Conservation (phyloP, 2,888 invertebrate genomes). For the Pollenia griseotomentosa region DNA sequence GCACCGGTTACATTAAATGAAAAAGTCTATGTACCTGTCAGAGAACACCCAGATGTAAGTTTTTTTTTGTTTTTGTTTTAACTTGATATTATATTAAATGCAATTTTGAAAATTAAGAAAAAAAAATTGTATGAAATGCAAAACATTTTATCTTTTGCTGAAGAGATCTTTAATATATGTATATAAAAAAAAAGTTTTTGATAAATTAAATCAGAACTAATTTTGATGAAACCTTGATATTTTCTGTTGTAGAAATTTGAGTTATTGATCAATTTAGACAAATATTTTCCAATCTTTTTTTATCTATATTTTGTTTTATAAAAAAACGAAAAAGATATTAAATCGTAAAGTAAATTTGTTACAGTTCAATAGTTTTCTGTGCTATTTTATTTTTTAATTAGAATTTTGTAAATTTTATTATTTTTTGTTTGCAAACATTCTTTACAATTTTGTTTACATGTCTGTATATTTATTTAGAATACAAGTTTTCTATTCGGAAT, state of each 20-base stretch:
- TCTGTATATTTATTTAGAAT: constrained; percentile 22
- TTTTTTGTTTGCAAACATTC: constrained; percentile 7
- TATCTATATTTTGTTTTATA: background rate
- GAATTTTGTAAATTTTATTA: background rate
- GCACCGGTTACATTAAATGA: constrained; percentile 96
- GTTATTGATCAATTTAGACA: no score
- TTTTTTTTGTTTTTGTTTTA: background rate
- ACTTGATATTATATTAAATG: background rate
- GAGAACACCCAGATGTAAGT: constrained; percentile 99
- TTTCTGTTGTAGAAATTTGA: no score
- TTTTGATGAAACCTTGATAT: no score
- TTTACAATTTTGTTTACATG: constrained; percentile 41
- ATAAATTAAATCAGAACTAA: no score
- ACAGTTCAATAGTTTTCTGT: constrained; percentile 40
- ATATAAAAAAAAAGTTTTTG: no score
- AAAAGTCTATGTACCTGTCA: constrained; percentile 99
- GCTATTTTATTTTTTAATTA: background rate
- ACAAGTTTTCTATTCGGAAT: constrained; percentile 1
- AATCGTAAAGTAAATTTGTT: background rate
- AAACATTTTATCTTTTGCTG: no score
- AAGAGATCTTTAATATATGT: no score
- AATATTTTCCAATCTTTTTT: no score
- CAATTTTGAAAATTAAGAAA: background rate
- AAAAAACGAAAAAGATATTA: background rate
- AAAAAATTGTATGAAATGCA: no score